Evolutionary conservation across 2,888 invertebrate genomes (phyloP).

Genomic region (Theretra japonica): DNA sequence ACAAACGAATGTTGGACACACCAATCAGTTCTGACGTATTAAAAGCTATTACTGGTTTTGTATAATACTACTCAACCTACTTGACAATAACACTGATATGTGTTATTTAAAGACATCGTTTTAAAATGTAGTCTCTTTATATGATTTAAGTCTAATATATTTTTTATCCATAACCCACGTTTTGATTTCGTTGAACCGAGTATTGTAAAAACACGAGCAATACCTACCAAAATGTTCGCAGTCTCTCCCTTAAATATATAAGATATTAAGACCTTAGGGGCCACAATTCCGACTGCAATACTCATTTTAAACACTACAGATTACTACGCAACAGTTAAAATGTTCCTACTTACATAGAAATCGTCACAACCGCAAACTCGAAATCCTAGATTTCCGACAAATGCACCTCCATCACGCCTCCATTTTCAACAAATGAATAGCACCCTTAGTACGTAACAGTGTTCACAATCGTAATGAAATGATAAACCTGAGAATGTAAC

Average conservation of each 20-base stretch:
- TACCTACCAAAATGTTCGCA: conserved; percentile 63
- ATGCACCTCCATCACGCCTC: conserved; percentile 78
- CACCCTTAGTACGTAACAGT: conserved; percentile 56
- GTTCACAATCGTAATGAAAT: conserved; percentile 18
- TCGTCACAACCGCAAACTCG: conserved; percentile 72
- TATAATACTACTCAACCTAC: conserved; percentile 61
- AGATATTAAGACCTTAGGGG: conserved; percentile 52
- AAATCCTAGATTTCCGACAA: conserved; percentile 73
- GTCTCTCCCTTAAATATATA: conserved; percentile 82
- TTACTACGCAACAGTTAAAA: conserved; percentile 62
- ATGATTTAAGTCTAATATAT: background rate
- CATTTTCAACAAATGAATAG: conserved; percentile 84
- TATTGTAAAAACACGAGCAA: conserved; percentile 48
- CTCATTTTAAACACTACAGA: conserved; percentile 54
- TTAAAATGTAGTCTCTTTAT: background rate
- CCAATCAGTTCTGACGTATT: background rate
- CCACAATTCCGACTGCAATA: conserved; percentile 47
- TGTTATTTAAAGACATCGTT: conserved; percentile 36
- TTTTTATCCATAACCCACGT: background rate
- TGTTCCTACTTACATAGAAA: conserved; percentile 63
- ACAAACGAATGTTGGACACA: background rate
- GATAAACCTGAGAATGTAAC: conserved; percentile 10
- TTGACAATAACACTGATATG: conserved; percentile 37
- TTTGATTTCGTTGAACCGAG: background rate
- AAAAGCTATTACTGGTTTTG: conserved; percentile 50